Evolutionary conservation across 2,113 vertebrate species (phyloP).

Genomic region (Notarius lentiginosus): DNA sequence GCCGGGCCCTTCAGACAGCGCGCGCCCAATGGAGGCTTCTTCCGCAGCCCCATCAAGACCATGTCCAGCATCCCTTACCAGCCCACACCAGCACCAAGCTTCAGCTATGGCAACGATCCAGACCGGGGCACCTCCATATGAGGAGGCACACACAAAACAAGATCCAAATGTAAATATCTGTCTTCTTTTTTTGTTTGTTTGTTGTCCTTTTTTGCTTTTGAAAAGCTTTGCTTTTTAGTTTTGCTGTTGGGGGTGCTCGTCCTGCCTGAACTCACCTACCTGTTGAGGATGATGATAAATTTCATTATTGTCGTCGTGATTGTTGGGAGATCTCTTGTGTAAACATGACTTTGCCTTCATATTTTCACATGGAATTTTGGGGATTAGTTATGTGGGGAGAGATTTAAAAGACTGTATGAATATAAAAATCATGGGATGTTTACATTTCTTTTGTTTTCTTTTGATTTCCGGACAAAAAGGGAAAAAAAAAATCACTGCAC

Average conservation of each 20-base stretch:
- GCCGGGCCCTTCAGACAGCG: constrained; percentile 92
- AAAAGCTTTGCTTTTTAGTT: constrained; percentile 57
- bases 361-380: constrained; percentile 55
- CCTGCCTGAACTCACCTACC: constrained; percentile 54
- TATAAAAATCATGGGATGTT: constrained; percentile 36
- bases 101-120: constrained; percentile 93
- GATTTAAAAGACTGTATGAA: constrained; percentile 19
- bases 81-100: constrained; percentile 94
- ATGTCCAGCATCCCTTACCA: constrained; percentile 99
- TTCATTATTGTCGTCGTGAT: constrained; percentile 72
- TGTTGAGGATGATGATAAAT: constrained; percentile 65
- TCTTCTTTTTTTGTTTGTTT: constrained; percentile 54
- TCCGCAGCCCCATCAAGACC: constrained; percentile 98
- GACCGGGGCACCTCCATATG: constrained; percentile 99
- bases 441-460: constrained; percentile 32
- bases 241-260: constrained; percentile 49
- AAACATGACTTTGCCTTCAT: constrained; percentile 66
- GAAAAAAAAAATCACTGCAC: constrained; percentile 21
- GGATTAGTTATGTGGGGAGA: constrained; percentile 25
- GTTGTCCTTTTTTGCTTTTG: constrained; percentile 61
- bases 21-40: constrained; percentile 97
- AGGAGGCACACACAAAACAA: constrained; percentile 64
- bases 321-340: constrained; percentile 64
- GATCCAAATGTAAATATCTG: constrained; percentile 72
- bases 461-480: constrained; percentile 40